These are phyloP conservation scores for Helogale parvula DNA, from an alignment of 2,113 vertebrate genomes.

Conservation along the genomic window DNA sequence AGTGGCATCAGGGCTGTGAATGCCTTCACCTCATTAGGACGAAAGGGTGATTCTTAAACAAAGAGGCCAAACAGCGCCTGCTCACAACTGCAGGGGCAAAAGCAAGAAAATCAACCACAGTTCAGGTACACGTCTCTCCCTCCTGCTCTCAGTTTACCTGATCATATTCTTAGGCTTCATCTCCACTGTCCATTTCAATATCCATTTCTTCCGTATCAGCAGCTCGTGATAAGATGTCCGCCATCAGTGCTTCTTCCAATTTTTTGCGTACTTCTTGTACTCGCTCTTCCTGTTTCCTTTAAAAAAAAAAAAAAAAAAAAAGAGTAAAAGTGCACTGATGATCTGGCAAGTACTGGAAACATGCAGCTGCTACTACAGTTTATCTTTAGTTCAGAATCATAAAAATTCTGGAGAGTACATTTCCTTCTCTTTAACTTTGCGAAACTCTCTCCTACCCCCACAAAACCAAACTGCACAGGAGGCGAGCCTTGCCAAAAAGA, in stretches of 20 bases:
- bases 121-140: too few species aligned
- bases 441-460: not conserved
- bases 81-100: too few species aligned
- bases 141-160: constrained; percentile 75
- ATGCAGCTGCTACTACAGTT: not conserved
- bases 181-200: constrained; percentile 84
- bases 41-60: not conserved
- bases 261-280: constrained; percentile 93
- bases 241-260: constrained; percentile 94
- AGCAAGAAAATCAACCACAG: too few species aligned
- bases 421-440: not conserved
- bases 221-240: constrained; percentile 90
- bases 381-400: not conserved
- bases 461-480: not conserved
- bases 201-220: constrained; percentile 86
- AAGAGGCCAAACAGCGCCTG: accelerated
- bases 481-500: not conserved
- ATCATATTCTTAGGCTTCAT: constrained; percentile 82
- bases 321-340: constrained; percentile 1
- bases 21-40: not conserved
- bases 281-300: constrained; percentile 94
- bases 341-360: not conserved
- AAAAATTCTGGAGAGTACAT: not conserved
- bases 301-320: not conserved
- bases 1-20: not conserved